Evolutionary conservation across 2,113 vertebrate species (phyloP), one percentile per base, ranked within the genome.

Genomic region (Aleadryas rufinucha): DNA sequence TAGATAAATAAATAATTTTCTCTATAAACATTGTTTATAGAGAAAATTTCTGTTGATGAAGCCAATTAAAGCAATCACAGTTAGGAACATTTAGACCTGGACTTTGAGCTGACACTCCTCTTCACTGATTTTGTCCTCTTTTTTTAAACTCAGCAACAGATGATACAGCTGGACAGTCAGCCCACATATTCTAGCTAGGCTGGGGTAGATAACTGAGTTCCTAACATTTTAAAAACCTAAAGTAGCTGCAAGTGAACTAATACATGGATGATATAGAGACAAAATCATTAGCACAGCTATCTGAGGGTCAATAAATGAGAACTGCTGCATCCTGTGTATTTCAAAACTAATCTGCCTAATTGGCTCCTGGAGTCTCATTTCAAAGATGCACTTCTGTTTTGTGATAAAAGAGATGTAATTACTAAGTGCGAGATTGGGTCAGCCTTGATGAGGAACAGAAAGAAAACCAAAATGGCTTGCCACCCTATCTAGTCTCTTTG

Each of bases 341-440:
- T 95, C 92, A 78, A 92, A 90, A 86, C 41, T 95, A 77, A 90
- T 89, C 96, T 93, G 41, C 81, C 28, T 96, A 95, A 97, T 87
- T 95, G 92, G 60, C 47, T 69, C 45, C 64, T 52, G 27, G 20
- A 92, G 59, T n/a, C 70, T 92, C 44, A 66, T 72, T 91, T 97
- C 82, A 95, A 89, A 96, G 47, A 22, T 76, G 21, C 23, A 47
- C 41, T 81, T 92, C 61, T 83, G 20, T 87, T 82, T 77, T 41
- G 52, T 81, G 89, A 96, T 76, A 85, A 94, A 95, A 95, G 49
- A 57, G 52, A n/a, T 1, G 8, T 75, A 92, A 93, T 86, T 96
- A 85, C 12, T 39, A 78, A 71, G 78, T 72, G 64, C 2, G 47
- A 95, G 52, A 28, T 12, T 61, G 64, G 16, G 66, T 87, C 78